Base-by-base conservation (phyloP, 2,797 vertebrate species). In the Cynopterus sphinx region DNA sequence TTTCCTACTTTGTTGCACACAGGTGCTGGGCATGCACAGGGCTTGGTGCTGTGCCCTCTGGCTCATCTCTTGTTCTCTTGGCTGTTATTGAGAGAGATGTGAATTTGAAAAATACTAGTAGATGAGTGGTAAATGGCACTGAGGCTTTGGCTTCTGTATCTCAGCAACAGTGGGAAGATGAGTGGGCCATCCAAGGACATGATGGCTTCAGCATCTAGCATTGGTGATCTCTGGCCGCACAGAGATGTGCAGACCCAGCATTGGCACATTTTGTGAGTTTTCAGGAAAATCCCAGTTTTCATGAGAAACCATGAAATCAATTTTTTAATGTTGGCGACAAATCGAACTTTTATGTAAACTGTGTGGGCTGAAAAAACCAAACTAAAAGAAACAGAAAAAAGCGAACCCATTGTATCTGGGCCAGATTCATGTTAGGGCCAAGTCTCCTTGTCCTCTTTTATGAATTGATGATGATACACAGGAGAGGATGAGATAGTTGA, bases 321-420 rank as follows among this genome's bases (percentile, higher is more conserved):
- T 87, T 85, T 91, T 96, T 92, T 59, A 89, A 83, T 65, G 39
- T 73, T 96, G 75, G 78, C 75, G 79, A 49, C 2, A 33, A 84
- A 73, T 21, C 71, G 74, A 73, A 70, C 75, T 81, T 90, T 74
- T 85, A 77, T 51, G 53, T 95, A 46, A 95, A 75, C 4, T 26
- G 1, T 84, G 21, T 65, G 43, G 68, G 13, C 55, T 51, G 31
- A 36, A 61, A 84, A 36, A 89, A 19, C 9, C 3, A 67, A 26
- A 70, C 17, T 3, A 5, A 90, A 74, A 73, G 13, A 73, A 51
- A 51, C 1, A 67, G 19, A 10, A 65, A 67, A 67, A 46, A 88
- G 15, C 26, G 96, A 87, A 71, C 36, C 78, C 33, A 36, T 3
- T 0, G 81, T 89, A 53, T 81, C 46, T 90, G 70, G 43, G 43